A percentile compares a stretch with the other conserved stretches of the same genome.
Conservation (phyloP, 2,113 vertebrate species). For the Callospermophilus lateralis region DNA sequence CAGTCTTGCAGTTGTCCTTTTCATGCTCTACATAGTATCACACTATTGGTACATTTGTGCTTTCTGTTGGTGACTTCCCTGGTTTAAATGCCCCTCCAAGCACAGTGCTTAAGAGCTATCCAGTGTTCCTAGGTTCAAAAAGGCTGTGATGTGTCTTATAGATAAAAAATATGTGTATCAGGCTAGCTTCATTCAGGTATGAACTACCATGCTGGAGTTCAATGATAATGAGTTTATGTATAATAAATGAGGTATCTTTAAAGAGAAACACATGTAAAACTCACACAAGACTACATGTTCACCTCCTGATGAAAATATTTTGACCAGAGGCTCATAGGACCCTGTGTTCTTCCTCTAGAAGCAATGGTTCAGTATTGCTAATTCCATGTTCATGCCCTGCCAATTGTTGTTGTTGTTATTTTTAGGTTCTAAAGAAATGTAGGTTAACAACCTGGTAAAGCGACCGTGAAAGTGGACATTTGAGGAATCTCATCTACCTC, state of each 20-base stretch:
- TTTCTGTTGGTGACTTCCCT: background rate
- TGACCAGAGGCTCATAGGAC: background rate
- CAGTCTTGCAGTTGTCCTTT: background rate
- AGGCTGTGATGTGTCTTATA: background rate
- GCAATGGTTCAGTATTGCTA: background rate
- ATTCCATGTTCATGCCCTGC: background rate
- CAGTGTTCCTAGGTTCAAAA: background rate
- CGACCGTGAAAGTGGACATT: background rate
- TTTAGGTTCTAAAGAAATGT: conserved; percentile 16
- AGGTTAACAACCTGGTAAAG: background rate
- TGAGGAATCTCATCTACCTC: background rate
- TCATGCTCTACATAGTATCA: background rate
- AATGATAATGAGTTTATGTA: background rate
- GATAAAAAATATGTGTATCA: background rate
- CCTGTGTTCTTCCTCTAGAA: background rate
- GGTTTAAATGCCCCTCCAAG: background rate
- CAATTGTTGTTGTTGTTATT: background rate
- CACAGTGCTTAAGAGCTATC: background rate
- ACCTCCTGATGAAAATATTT: background rate
- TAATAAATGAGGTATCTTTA: background rate
- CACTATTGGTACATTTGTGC: background rate
- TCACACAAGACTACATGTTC: background rate
- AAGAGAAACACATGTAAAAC: background rate
- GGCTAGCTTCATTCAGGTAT: background rate
- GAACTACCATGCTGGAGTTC: background rate